Evolutionary conservation across 2,113 vertebrate genomes (phyloP), one percentile per base, ranked within the genome.

Genomic region (Synodontis membranacea): DNA sequence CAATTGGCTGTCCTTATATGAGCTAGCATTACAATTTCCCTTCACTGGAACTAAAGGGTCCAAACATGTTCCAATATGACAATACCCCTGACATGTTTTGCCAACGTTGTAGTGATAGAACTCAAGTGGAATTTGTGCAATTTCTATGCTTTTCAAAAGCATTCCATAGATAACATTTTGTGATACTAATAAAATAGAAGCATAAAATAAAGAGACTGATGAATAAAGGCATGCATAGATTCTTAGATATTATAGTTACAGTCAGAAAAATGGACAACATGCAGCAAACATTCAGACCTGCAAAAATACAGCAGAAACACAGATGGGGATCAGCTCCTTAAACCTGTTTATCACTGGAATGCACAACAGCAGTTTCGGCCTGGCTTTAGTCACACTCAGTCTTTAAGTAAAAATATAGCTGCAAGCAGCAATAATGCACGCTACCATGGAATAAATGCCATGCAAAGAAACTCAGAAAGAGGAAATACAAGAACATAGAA

Each of bases 261-360:
- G 31, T 74, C 9, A 74, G 39, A 3, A 17, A 74, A 74, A 74
- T 44, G 23, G 68, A 42, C 68, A 72, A 9, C 37, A 81, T 31
- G 34, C 34, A 81, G 60, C 60, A 64, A 42, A 23, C 2, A 60
- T 12, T 42, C 56, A 60, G 11, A 44, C 11, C 39, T 31, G 15
- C 31, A 81, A 14, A 60, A 25, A 64, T 70, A 52, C 46, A 72
- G 66, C 46, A 44, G 34, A 54, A 34, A 39, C 60, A 84, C 70
- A 75, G 39, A 76, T 46, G 52, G 52, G 19, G 34, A 58, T 75
- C 52, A 84, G 39, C n/a, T 39, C 17, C 17, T 46, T 76, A 84
- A 85, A 85, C 42, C n/a, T 48, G 89, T 91, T 93, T 93, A 93
- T 94, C 90, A 92, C 83, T 92, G 86, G 92, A 93, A 93, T 91